Evolutionary conservation across 35 echinoderm and acorn worm genomes (phyloP), one percentile per base, ranked within the genome.

Genomic region (Chiridota heheva): DNA sequence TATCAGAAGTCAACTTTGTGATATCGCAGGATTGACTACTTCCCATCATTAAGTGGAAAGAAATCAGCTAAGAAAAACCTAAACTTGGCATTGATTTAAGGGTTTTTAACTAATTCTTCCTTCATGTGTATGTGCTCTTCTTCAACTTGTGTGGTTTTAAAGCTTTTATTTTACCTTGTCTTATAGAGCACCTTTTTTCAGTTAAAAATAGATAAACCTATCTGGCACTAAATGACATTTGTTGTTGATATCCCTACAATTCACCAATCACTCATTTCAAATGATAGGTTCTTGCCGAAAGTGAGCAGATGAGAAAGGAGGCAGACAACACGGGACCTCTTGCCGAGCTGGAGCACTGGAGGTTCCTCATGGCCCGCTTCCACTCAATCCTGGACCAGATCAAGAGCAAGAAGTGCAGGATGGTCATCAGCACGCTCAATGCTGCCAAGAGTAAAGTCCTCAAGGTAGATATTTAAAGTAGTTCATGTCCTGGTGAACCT

Each of bases 251-350:
- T 51, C 22, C 22, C 10, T 10, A 51, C 10, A 51, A 51, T 22
- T 10, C 22, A n/a, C n/a, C n/a, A n/a, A 20, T 1, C 62, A 32
- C 15, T 65, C 62, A 32, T n/a, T 40, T 31, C 18, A 24, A n/a
- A 40, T 58, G 4, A 29, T 76, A 98, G 95, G 95, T 98, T 38
- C 81, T 98, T 39, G 86, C 95, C 5, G 95, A 98, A 70, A 98
- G 95, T 86, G 95, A 98, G 32, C 95, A 98, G 80, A 98, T 98
- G 95, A 53, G 95, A n/a, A 98, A 98, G 58, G 95, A 98, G 63
- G 95, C 95, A 55, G 95, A 98, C 47, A 89, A 98, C 56, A 98
- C 95, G 15, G 95, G 95, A 28, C 95, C 95, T 27, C 75, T 98
- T 13, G 93, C 95, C 70, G 95, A 98, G 61, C 74, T 98, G 62